These are phyloP conservation scores for Pterostichus niger DNA, from an alignment of 2,888 invertebrate species.

Conservation along the genomic window DNA sequence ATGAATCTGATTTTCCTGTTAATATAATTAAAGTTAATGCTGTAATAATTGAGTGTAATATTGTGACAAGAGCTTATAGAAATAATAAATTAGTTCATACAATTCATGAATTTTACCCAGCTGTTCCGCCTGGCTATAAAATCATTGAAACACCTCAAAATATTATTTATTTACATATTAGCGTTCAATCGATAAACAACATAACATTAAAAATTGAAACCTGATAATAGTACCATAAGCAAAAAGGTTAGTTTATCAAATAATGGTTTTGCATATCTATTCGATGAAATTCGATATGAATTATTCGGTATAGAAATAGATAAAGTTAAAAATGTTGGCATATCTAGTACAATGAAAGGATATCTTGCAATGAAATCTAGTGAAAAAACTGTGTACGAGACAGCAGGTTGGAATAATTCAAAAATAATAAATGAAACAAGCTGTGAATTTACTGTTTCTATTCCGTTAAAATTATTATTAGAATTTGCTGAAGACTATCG, in stretches of 20 bases:
- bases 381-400: conserved; percentile 71
- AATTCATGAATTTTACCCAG: conserved; percentile 73
- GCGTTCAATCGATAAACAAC: conserved; percentile 69
- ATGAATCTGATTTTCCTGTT: conserved; percentile 72
- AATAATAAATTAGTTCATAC: conserved; percentile 72
- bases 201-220: conserved; percentile 70
- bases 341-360: conserved; percentile 73
- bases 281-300: conserved; percentile 73
- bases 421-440: neutral
- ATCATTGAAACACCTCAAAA: conserved; percentile 72
- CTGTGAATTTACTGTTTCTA: conserved; percentile 23
- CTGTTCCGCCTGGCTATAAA: conserved; percentile 73
- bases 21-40: conserved; percentile 71
- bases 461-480: conserved; percentile 69
- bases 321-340: conserved; percentile 72
- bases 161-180: conserved; percentile 73
- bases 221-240: neutral
- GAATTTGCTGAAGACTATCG: conserved; percentile 74
- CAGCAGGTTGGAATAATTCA: conserved; percentile 70
- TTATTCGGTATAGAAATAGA: conserved; percentile 73
- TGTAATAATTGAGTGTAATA: conserved; percentile 71
- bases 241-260: conserved; percentile 58
- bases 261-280: conserved; percentile 69
- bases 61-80: conserved; percentile 70
- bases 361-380: conserved; percentile 64